These are phyloP conservation scores for Hyles vespertilio DNA, from an alignment of 1,140 invertebrate species.

Conservation along the genomic window DNA sequence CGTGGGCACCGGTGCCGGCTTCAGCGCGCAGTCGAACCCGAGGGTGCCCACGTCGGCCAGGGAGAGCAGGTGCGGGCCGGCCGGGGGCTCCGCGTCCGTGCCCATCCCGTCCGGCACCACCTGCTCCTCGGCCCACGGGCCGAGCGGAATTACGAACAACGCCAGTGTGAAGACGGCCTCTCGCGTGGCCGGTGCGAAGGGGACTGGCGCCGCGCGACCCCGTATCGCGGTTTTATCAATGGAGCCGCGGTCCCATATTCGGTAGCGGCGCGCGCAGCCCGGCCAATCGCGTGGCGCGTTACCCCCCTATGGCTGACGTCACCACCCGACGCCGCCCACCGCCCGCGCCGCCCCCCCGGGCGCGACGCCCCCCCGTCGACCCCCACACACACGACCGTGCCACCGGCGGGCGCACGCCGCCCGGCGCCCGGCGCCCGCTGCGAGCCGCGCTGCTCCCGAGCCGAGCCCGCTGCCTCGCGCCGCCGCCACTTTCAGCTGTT, in stretches of 20 bases:
- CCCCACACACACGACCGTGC: slow-evolving; percentile 3
- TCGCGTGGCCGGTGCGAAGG: slow-evolving; percentile 64
- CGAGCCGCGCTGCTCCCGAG: no score
- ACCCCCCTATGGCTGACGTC: slow-evolving; percentile 60
- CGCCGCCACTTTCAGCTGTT: no score
- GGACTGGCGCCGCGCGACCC: slow-evolving; percentile 72
- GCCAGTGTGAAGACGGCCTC: slow-evolving; percentile 68
- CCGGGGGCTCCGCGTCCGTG: slow-evolving; percentile 56
- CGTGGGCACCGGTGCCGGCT: slow-evolving; percentile 83
- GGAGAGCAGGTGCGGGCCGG: slow-evolving; percentile 68
- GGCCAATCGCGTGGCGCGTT: slow-evolving; percentile 53
- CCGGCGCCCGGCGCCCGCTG: no score
- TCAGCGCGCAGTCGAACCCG: slow-evolving; percentile 74
- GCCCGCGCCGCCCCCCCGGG: slow-evolving; percentile 55
- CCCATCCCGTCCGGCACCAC: slow-evolving; percentile 74
- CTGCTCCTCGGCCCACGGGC: slow-evolving; percentile 75
- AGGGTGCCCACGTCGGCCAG: slow-evolving; percentile 59
- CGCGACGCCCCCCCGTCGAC: slow-evolving; percentile 29
- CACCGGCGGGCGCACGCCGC: no score
- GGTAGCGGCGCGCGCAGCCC: slow-evolving; percentile 70
- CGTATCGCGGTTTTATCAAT: slow-evolving; percentile 73
- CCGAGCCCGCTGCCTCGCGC: no score
- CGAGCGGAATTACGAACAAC: slow-evolving; percentile 70
- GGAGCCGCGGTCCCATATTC: slow-evolving; percentile 75
- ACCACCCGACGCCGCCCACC: slow-evolving; percentile 62